Conservation (phyloP, 2,797 vertebrate species). For the Poecilia velifera region DNA sequence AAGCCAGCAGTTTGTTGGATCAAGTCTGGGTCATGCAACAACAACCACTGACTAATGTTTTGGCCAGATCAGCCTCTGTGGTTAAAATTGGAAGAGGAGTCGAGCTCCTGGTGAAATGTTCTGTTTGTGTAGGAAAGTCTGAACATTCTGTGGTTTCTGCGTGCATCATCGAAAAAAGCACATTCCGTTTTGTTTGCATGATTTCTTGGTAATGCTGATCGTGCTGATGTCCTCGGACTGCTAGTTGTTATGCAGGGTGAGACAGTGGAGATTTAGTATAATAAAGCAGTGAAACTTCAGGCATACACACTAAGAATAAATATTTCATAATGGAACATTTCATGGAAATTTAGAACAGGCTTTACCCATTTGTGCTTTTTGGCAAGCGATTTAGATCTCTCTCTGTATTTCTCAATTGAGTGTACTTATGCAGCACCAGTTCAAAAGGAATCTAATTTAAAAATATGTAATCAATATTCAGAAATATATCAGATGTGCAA, state of each 20-base stretch:
- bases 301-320: not conserved
- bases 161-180: slow-evolving; percentile 30
- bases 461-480: not conserved
- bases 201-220: slow-evolving; percentile 27
- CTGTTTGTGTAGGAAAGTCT: slow-evolving; percentile 31
- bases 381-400: not conserved
- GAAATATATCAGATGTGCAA: not conserved
- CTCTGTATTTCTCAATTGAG: not conserved
- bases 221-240: slow-evolving; percentile 13
- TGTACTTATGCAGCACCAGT: not conserved
- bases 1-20: slow-evolving; percentile 14
- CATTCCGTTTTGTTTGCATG: slow-evolving; percentile 37
- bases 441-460: not conserved
- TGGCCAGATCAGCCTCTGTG: slow-evolving; percentile 31
- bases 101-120: slow-evolving; percentile 31
- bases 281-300: not conserved
- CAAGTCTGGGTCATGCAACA: slow-evolving; percentile 5
- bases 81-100: slow-evolving; percentile 46
- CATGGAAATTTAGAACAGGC: slow-evolving; percentile 18
- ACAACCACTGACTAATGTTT: slow-evolving; percentile 30
- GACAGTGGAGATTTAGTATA: slow-evolving; percentile 17
- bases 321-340: not conserved
- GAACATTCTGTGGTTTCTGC: slow-evolving; percentile 29
- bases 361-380: slow-evolving; percentile 8
- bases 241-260: slow-evolving; percentile 3